These are phyloP conservation scores for Temnothorax nylanderi DNA, from an alignment of 1,140 invertebrate species.

Conservation along the genomic window DNA sequence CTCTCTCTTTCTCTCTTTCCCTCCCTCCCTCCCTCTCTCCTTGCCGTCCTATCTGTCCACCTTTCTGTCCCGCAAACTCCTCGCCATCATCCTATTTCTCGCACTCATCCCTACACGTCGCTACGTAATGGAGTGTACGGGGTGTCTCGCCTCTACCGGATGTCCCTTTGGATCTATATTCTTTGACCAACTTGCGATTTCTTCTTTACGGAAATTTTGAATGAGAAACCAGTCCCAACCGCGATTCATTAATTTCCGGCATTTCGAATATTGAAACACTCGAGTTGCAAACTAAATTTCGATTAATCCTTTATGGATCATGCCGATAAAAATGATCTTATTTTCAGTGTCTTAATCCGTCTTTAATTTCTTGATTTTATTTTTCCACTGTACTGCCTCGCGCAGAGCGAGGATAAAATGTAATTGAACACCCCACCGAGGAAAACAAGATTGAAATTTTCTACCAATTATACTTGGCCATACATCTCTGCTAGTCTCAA, in stretches of 20 bases:
- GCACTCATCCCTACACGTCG: constrained; percentile 50
- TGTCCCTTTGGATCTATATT: not conserved
- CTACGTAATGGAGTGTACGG: constrained; percentile 57
- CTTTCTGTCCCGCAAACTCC: constrained; percentile 9
- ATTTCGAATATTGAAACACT: not conserved
- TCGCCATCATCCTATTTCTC: constrained; percentile 45
- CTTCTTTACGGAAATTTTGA: not conserved
- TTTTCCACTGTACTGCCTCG: too few species aligned
- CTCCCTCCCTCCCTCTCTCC: constrained; percentile 1
- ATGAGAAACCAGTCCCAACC: not conserved
- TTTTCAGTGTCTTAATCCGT: not conserved
- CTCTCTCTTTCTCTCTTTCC: constrained; percentile 18
- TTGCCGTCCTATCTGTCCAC: constrained; percentile 20
- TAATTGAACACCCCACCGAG: too few species aligned
- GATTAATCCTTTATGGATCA: not conserved
- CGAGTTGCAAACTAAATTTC: not conserved
- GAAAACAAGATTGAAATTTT: not conserved
- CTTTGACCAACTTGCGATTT: not conserved
- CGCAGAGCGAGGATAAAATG: not conserved
- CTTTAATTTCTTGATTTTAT: not conserved
- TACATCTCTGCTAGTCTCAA: not conserved
- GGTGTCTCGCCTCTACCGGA: constrained; percentile 31
- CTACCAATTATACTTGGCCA: not conserved
- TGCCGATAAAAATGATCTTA: not conserved
- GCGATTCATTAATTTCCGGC: not conserved